Base-by-base conservation (phyloP, 2,113 vertebrate species). In the Tragelaphus imberbis region DNA sequence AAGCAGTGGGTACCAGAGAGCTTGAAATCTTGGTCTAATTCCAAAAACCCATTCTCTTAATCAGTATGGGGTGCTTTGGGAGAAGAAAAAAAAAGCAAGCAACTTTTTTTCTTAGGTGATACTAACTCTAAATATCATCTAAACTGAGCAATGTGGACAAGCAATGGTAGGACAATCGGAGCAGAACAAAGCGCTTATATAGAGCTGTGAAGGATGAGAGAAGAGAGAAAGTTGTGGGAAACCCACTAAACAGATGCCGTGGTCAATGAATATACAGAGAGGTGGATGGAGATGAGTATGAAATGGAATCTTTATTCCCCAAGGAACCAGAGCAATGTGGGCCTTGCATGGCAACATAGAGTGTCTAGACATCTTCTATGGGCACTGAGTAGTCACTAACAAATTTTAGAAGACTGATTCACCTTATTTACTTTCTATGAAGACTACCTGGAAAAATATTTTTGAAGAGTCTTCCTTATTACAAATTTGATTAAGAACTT, bases 11-110 rank as follows among this genome's bases (percentile, higher is more conserved):
- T 65, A 51, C 84, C 80, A 97, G 28, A 58, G 13, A 88, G 40
- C 33, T n/a, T 93, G 61, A 97, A 93, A 75, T 47, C 96, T 97
- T 93, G 36, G 21, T 82, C 81, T 90, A 75, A 95, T 75, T 90
- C 16, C 47, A 82, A 93, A 96, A 84, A 19, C 12, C 7, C 6
- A 53, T 75, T 75, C 25, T 97, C 55, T 80, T 92, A 56, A 77
- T 68, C 91, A 88, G 55, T 19, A 81, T 59, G 8, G 44, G 49
- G 13, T 94, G 33, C 19, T 86, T 89, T 77, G 10, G 33, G 28
- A 88, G 51, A 94, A 90, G n/a, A 51, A 49, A 33, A 28, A 55
- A 47, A 86, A 40, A 33, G 71, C 40, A 92, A 92, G 16, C 8
- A 85, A 96, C 23, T 23, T 71, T 23, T 71, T 71, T 71, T 71